Evolutionary conservation across 2,888 invertebrate species (phyloP), one percentile per base, ranked within the genome.

Genomic region (Apantesis nais): DNA sequence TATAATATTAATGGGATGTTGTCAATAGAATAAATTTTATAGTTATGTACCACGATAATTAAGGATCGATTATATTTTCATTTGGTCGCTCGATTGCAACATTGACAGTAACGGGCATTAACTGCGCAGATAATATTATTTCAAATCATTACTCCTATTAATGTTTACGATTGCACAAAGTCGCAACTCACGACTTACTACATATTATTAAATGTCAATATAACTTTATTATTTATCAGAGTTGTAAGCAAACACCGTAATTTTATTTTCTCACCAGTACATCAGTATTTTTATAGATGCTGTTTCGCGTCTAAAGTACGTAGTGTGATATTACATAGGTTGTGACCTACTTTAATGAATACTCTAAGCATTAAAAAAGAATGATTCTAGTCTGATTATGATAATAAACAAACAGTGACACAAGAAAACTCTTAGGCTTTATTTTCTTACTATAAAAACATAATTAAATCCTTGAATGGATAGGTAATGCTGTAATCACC

Each of bases 51-150:
- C 48, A 16, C 65, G 22, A 39, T 34, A 62, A 67, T 52, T 41
- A 68, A 66, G 65, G 48, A 66, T 68, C 65, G 37, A 62, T 68
- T 65, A 72, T 58, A 65, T 65, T 64, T 52, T 44, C 12, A 39
- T 34, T 55, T 68, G 39, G 48, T 52, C 11, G n/a, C 9, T 52
- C 48, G 48, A 52, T 52, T 52, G 11, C 48, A 52, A 41, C 39
- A 64, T 7, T 44, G 29, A 29, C 44, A n/a, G 5, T 63, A 55
- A 70, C 41, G 48, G 41, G 34, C n/a, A 19, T 31, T 31, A 55
- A 55, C 48, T n/a, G 60, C 37, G 31, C 48, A 52, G 48, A 52
- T 52, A n/a, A n/a, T n/a, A n/a, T 52, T 52, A n/a, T 52, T 52
- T 52, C n/a, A 52, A 52, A n/a, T 52, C 44, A 66, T 60, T 63